A percentile compares a stretch with the other conserved stretches of the same genome.
phyloP scores from a whole-genome alignment of 2,888 invertebrate genomes.

The Scaptomyza caliginosa region DNA sequence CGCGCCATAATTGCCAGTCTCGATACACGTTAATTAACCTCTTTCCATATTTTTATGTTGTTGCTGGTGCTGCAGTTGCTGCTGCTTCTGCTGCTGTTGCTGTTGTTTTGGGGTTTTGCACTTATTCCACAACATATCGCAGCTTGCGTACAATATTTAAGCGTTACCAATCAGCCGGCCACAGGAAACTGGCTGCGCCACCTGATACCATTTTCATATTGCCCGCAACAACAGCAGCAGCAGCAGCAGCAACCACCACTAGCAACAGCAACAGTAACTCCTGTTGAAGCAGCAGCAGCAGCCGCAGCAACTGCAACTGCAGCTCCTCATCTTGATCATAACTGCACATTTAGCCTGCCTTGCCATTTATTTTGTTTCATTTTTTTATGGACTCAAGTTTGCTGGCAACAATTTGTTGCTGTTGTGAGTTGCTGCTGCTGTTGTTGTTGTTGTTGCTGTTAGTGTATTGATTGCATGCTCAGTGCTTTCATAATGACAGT shows the following conservation, averaged over 20 bases:
- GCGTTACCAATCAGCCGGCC: constrained; percentile 67
- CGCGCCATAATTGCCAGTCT: constrained; percentile 79
- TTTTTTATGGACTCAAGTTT: constrained; percentile 54
- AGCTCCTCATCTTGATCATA: constrained; percentile 65
- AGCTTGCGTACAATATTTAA: constrained; percentile 61
- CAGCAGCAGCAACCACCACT: constrained; percentile 31
- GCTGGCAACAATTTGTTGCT: constrained; percentile 43
- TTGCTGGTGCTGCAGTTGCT: constrained; percentile 23
- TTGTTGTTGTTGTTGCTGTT: constrained; percentile 29
- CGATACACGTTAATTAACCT: constrained; percentile 82
- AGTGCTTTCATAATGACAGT: constrained; percentile 77
- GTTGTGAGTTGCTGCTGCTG: constrained; percentile 20
- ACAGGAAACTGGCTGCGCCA: constrained; percentile 61
- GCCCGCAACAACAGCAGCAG: constrained; percentile 32
- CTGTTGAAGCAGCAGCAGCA: constrained; percentile 13
- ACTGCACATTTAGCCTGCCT: constrained; percentile 75
- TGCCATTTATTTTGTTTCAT: constrained; percentile 76
- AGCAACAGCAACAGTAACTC: constrained; percentile 13
- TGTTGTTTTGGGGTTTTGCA: constrained; percentile 26
- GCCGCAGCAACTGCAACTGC: constrained; percentile 21
- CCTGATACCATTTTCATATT: constrained; percentile 75
- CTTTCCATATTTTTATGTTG: constrained; percentile 70
- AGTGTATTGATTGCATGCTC: constrained; percentile 78
- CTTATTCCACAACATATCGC: constrained; percentile 52
- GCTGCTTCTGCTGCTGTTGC: constrained; percentile 23